These are phyloP conservation scores for Anneissia japonica DNA, from an alignment of 35 echinoderm and acorn worm genomes.

Conservation along the genomic window DNA sequence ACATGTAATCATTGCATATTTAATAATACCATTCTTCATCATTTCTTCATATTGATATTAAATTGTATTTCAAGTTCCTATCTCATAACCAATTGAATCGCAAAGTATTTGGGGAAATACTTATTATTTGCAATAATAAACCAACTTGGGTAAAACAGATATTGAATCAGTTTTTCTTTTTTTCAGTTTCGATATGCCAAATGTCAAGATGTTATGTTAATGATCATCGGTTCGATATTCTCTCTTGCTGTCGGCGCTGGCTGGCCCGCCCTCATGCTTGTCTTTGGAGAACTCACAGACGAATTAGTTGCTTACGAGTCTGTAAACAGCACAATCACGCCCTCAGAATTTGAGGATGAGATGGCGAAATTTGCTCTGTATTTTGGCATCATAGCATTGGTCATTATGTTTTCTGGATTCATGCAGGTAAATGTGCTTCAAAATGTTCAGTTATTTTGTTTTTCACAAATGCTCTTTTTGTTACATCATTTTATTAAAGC, in stretches of 20 bases:
- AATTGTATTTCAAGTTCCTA: too few relatives aligned
- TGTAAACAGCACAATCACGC: not conserved
- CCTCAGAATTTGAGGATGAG: not conserved
- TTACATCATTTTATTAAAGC: too few relatives aligned
- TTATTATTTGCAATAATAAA: too few relatives aligned
- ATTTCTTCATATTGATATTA: too few relatives aligned
- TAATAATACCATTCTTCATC: too few relatives aligned
- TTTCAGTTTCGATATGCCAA: constrained; percentile 62
- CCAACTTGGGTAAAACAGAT: too few relatives aligned
- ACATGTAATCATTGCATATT: too few relatives aligned
- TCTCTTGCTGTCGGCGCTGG: constrained; percentile 58
- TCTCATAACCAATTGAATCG: too few relatives aligned
- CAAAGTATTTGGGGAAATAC: too few relatives aligned
- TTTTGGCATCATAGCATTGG: not conserved
- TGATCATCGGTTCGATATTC: constrained; percentile 54
- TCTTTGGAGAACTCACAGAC: constrained; percentile 74
- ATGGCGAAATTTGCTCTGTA: not conserved
- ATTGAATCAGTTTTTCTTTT: not conserved
- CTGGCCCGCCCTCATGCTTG: constrained; percentile 59
- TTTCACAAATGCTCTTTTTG: too few relatives aligned
- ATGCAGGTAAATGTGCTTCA: not conserved
- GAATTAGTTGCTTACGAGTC: constrained; percentile 38
- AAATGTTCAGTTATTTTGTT: too few relatives aligned
- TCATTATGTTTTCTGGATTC: not conserved
- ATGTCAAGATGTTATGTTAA: constrained; percentile 46